Conservation (phyloP, 2,113 vertebrate species). For the Lophura nycthemera region DNA sequence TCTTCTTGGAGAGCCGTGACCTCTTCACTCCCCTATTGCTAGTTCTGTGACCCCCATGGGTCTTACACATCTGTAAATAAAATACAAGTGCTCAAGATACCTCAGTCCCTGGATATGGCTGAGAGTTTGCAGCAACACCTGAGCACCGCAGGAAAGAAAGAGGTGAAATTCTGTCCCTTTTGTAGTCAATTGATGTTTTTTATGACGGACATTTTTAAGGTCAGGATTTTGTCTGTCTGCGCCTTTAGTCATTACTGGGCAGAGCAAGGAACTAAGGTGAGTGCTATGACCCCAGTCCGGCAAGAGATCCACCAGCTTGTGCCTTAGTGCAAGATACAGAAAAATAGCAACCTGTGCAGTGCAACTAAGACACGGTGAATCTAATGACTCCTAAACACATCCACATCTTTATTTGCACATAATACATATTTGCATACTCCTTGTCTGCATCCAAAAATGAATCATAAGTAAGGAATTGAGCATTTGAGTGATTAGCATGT, state of each 20-base stretch:
- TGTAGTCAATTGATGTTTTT: slow-evolving; percentile 1
- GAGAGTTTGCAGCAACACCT: neutral
- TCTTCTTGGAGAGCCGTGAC: neutral
- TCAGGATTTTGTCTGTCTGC: neutral
- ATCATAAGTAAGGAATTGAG: neutral
- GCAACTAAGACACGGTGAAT: neutral
- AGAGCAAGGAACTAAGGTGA: neutral
- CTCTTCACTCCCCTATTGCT: neutral
- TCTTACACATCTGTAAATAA: slow-evolving; percentile 4
- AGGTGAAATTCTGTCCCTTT: neutral
- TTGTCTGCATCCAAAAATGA: neutral
- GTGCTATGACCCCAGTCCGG: neutral
- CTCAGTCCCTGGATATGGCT: neutral
- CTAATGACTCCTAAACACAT: neutral
- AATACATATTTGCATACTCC: neutral
- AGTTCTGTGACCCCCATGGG: neutral
- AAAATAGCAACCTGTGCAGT: neutral
- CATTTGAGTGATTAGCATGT: neutral
- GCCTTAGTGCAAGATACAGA: neutral
- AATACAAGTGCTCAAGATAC: neutral
- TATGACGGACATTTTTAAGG: neutral
- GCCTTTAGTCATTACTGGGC: neutral
- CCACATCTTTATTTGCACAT: neutral
- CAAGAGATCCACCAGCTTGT: neutral
- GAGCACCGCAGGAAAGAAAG: neutral